A percentile compares a stretch with the other conserved stretches of the same genome.
Conservation (phyloP, 2,888 invertebrate species). For the Ganaspis brasiliensis region DNA sequence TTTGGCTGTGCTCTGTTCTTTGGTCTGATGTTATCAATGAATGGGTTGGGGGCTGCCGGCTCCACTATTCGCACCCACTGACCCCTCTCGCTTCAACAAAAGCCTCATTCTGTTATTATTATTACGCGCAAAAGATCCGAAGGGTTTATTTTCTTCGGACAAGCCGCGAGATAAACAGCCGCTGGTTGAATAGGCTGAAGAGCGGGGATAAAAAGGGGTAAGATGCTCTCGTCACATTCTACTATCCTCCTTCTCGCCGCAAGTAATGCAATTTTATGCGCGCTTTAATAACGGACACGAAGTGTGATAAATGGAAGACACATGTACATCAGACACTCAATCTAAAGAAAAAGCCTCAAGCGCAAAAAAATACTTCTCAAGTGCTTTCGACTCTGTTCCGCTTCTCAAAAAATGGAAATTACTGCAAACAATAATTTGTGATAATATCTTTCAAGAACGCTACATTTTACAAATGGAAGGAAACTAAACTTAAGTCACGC, state of each 20-base stretch:
- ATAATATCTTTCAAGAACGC: too few species aligned
- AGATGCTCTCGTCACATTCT: constrained; percentile 30
- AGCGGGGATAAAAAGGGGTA: too few species aligned
- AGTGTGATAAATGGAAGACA: constrained; percentile 66
- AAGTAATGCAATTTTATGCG: constrained; percentile 45
- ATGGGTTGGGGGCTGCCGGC: constrained; percentile 5
- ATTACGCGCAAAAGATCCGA: constrained; percentile 68
- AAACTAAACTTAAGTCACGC: too few species aligned
- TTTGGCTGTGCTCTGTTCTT: constrained; percentile 27
- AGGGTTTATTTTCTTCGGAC: constrained; percentile 65
- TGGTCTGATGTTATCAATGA: constrained; percentile 30
- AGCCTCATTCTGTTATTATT: constrained; percentile 76
- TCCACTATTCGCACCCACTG: constrained; percentile 68
- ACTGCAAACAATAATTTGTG: too few species aligned
- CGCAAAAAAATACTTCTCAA: constrained; percentile 55
- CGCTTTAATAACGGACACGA: constrained; percentile 51
- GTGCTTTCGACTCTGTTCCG: too few species aligned
- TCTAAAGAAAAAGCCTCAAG: constrained; percentile 57
- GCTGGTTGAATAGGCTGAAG: background rate
- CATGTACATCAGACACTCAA: constrained; percentile 51
- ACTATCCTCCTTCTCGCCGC: constrained; percentile 6
- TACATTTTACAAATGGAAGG: too few species aligned
- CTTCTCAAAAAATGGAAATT: too few species aligned
- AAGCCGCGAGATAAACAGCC: constrained; percentile 61
- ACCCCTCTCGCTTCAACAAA: constrained; percentile 69